Evolutionary conservation across 2,888 invertebrate species (phyloP).

Genomic region (Loripinus fragilis): DNA sequence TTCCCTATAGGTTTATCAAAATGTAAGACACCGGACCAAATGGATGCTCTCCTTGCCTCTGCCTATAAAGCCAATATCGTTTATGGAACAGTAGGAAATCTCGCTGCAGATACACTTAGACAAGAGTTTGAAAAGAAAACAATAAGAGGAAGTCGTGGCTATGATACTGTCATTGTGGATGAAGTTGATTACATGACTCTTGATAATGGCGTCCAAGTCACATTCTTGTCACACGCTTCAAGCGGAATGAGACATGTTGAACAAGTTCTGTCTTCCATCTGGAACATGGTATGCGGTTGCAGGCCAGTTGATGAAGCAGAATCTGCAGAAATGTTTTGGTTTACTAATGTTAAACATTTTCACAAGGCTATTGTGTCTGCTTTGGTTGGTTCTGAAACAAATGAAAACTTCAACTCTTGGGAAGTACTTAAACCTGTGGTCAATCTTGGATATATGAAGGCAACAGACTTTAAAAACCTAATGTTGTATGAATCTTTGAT

Average conservation of each 20-base stretch:
- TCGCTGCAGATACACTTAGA: constrained; percentile 28
- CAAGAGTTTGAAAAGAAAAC: constrained; percentile 21
- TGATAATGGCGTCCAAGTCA: constrained; percentile 28
- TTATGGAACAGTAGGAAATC: constrained; percentile 23
- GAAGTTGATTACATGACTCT: constrained; percentile 30
- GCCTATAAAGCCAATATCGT: background rate
- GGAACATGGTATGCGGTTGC: constrained; percentile 8
- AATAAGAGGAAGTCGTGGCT: constrained; percentile 11
- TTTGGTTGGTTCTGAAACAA: constrained; percentile 7
- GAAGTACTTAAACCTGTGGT: background rate
- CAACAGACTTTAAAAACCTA: background rate
- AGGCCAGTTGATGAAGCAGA: background rate
- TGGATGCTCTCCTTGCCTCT: background rate
- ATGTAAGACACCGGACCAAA: constrained; percentile 4
- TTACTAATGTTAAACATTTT: background rate
- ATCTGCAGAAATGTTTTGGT: background rate
- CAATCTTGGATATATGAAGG: background rate
- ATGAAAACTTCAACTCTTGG: constrained; percentile 8
- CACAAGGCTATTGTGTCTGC: background rate
- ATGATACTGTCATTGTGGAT: constrained; percentile 26
- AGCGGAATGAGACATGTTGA: constrained; percentile 27
- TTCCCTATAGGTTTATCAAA: constrained; percentile 6
- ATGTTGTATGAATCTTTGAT: background rate
- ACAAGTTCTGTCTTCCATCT: constrained; percentile 26
- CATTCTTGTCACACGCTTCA: constrained; percentile 20